Evolutionary conservation across 1,140 invertebrate genomes (phyloP).

Genomic region (Oryctes rhinoceros): DNA sequence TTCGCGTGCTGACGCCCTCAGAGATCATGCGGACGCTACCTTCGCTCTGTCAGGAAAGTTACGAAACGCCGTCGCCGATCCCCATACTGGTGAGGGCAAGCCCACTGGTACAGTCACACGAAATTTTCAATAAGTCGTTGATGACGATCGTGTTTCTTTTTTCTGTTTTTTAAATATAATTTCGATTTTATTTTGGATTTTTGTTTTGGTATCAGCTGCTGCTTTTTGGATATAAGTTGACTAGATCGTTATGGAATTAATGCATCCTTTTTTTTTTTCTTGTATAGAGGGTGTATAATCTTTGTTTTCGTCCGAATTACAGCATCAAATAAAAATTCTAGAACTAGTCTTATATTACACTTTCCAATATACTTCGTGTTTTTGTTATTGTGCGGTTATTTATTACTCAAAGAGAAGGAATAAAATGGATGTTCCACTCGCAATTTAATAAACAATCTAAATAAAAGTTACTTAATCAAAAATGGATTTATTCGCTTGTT

Average conservation of each 20-base stretch:
- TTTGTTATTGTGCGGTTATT: no score
- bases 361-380: no score
- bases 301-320: no score
- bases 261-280: neutral
- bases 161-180: neutral
- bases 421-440: no score
- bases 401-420: no score
- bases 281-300: no score
- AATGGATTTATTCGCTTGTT: no score
- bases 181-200: neutral
- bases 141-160: conserved; percentile 11
- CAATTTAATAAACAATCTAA: no score
- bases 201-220: conserved; percentile 6
- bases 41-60: conserved; percentile 76
- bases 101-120: conserved; percentile 16
- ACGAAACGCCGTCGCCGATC: conserved; percentile 63
- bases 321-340: no score
- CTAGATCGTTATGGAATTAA: neutral
- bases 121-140: conserved; percentile 13
- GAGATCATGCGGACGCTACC: conserved; percentile 88
- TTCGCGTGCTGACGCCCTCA: conserved; percentile 83
- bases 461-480: no score
- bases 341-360: no score
- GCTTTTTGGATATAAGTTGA: neutral
- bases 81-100: conserved; percentile 19